A percentile compares a stretch with the other conserved stretches of the same genome.
Conservation (phyloP, 2,888 invertebrate genomes). For the Idaea straminata region DNA sequence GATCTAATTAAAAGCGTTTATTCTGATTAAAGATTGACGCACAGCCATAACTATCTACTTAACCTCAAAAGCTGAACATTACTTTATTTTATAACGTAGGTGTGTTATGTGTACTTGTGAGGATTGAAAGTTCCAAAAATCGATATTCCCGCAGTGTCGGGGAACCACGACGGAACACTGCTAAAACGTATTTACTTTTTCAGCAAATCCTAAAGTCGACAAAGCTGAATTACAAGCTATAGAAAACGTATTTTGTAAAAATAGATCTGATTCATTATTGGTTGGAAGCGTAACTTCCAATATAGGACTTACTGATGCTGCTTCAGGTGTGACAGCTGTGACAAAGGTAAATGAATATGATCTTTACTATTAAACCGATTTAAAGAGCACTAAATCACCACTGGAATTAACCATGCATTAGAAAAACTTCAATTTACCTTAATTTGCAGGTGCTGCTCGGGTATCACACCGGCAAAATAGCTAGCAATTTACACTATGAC, state of each 20-base stretch:
- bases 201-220: constrained; percentile 79
- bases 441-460: constrained; percentile 75
- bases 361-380: not conserved
- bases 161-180: not conserved
- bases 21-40: no score
- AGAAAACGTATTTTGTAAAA: constrained; percentile 77
- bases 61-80: no score
- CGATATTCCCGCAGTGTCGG: not conserved
- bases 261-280: constrained; percentile 77
- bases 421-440: not conserved
- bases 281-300: constrained; percentile 78
- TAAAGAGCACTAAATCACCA: no score
- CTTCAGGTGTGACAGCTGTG: constrained; percentile 76
- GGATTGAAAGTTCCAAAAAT: no score
- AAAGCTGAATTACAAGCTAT: constrained; percentile 84
- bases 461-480: constrained; percentile 84
- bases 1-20: no score
- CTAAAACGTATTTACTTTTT: constrained; percentile 1
- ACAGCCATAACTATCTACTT: no score
- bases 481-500: constrained; percentile 86
- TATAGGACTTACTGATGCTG: constrained; percentile 66
- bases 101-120: no score
- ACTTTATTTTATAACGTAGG: no score
- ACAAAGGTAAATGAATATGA: constrained; percentile 68
- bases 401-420: no score